Evolutionary conservation across 2,113 vertebrate species (phyloP).

Genomic region (Tupaia tana): DNA sequence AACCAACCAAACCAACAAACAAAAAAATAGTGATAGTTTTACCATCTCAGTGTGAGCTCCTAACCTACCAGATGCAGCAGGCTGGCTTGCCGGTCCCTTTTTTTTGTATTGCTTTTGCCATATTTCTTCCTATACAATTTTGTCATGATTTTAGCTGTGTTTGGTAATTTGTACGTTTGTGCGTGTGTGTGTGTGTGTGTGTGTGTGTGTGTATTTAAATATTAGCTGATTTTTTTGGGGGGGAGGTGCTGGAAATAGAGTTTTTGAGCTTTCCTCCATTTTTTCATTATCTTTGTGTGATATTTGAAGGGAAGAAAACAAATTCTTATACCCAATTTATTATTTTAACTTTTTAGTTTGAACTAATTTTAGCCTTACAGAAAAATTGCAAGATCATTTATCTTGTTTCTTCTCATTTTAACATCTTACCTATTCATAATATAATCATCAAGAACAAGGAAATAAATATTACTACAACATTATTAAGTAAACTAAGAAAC

Average conservation of each 20-base stretch:
- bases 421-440: neutral
- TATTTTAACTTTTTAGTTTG: neutral
- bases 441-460: neutral
- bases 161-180: neutral
- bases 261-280: neutral
- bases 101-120: neutral
- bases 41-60: neutral
- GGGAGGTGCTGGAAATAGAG: neutral
- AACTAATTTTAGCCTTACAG: neutral
- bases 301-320: neutral
- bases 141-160: neutral
- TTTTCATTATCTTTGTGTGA: neutral
- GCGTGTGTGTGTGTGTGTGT: neutral
- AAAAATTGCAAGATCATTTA: neutral
- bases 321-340: neutral
- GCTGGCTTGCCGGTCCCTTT: neutral
- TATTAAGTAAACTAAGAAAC: neutral
- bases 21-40: neutral
- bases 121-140: neutral
- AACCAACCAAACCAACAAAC: too few relatives aligned
- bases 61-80: neutral
- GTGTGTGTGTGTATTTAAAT: neutral
- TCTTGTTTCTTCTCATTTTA: neutral
- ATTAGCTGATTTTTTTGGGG: neutral
- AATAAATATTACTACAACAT: neutral